Conservation (phyloP, 2,797 vertebrate genomes). For the Xyrichtys novacula region DNA sequence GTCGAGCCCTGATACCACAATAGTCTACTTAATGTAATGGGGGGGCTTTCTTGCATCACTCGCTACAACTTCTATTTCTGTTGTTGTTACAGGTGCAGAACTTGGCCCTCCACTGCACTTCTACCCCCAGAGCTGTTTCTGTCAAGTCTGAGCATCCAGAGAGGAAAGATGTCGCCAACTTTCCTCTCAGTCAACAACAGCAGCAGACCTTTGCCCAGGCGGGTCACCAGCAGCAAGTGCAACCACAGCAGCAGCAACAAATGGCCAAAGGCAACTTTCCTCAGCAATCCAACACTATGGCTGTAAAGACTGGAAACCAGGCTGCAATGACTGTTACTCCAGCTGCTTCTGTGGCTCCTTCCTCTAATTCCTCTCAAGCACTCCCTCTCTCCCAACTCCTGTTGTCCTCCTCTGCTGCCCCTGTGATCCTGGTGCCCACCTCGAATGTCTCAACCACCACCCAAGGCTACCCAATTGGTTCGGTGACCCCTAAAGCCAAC, state of each 20-base stretch:
- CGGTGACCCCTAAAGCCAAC: constrained; percentile 80
- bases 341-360: constrained; percentile 73
- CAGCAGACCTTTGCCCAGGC: constrained; percentile 87
- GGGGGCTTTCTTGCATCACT: not conserved
- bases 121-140: constrained; percentile 82
- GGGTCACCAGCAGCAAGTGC: constrained; percentile 82
- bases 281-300: constrained; percentile 73
- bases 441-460: constrained; percentile 84
- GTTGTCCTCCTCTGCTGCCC: constrained; percentile 82
- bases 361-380: constrained; percentile 76
- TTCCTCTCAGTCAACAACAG: constrained; percentile 88
- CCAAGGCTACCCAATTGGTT: constrained; percentile 81
- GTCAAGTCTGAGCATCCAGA: constrained; percentile 85
- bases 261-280: constrained; percentile 74
- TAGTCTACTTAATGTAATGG: not conserved
- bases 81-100: constrained; percentile 91
- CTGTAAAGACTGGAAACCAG: constrained; percentile 77
- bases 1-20: too few species aligned
- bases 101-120: constrained; percentile 91
- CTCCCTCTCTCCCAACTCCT: constrained; percentile 85
- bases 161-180: constrained; percentile 86
- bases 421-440: constrained; percentile 85
- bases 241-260: constrained; percentile 77
- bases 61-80: not conserved
- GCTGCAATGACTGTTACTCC: constrained; percentile 71